phyloP scores from a whole-genome alignment of 2,797 vertebrate species.

The Mareca strepera region DNA sequence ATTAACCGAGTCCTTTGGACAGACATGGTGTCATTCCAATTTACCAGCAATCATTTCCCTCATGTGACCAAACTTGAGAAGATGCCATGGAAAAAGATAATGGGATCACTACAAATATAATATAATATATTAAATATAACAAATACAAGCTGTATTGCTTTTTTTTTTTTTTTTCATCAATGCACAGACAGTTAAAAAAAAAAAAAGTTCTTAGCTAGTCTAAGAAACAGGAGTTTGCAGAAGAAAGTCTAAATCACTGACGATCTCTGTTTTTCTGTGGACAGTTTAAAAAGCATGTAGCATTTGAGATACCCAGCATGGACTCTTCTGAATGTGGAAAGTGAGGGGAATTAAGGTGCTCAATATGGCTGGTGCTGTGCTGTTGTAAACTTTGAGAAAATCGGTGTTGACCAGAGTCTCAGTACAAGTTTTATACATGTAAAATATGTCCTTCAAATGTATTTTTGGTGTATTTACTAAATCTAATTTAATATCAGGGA shows the following conservation, averaged over 20 bases:
- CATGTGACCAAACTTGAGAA: background rate
- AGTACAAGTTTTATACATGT: background rate
- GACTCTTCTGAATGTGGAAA: background rate
- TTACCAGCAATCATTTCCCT: background rate
- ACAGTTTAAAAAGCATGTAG: background rate
- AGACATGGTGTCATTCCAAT: background rate
- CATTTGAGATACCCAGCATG: accelerated
- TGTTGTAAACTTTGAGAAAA: background rate
- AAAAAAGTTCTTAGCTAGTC: background rate
- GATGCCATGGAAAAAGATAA: background rate
- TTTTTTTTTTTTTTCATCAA: background rate
- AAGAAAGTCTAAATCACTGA: background rate
- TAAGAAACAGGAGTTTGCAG: background rate
- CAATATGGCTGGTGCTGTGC: background rate
- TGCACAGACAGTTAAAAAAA: background rate
- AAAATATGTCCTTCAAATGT: background rate
- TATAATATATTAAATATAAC: background rate
- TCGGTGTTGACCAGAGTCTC: background rate
- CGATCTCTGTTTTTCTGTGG: background rate
- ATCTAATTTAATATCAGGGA: background rate
- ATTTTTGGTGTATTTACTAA: background rate
- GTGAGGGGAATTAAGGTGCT: background rate
- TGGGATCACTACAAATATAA: background rate
- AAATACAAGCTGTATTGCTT: background rate
- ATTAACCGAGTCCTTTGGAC: background rate